phyloP scores from a whole-genome alignment of 2,797 vertebrate genomes.

The Tamandua tetradactyla region DNA sequence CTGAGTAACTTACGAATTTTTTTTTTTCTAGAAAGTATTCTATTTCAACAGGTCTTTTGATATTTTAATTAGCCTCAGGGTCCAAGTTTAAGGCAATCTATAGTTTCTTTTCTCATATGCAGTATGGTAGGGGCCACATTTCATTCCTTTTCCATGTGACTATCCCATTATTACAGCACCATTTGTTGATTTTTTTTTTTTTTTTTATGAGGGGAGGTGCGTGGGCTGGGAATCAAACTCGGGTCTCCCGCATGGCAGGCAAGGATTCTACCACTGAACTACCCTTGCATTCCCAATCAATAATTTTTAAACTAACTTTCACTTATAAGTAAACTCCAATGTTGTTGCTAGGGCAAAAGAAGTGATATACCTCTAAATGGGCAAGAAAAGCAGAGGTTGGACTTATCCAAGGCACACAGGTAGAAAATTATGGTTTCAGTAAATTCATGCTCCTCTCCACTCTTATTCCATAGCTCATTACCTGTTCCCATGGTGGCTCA shows the following conservation, averaged over 20 bases:
- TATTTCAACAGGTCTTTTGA: neutral
- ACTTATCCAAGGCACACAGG: neutral
- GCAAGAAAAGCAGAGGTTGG: neutral
- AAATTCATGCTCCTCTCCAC: neutral
- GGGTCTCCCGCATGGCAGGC: too few relatives aligned
- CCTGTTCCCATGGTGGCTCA: neutral
- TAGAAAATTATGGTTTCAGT: neutral
- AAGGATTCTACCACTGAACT: too few relatives aligned
- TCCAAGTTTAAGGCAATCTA: neutral
- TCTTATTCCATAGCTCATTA: neutral
- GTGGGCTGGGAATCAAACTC: too few relatives aligned
- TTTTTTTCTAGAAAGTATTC: neutral
- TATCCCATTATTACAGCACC: too few relatives aligned
- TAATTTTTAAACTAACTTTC: neutral
- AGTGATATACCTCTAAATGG: accelerated
- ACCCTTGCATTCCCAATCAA: too few relatives aligned
- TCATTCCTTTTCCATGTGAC: too few relatives aligned
- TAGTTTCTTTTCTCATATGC: too few relatives aligned
- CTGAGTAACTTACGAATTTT: neutral
- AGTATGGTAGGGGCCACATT: too few relatives aligned
- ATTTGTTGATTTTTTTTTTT: too few relatives aligned
- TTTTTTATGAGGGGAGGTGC: too few relatives aligned
- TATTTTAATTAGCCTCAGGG: neutral
- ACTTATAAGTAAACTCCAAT: neutral
- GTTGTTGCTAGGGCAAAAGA: neutral